Percentiles rank a stretch among this genome's conserved stretches.
phyloP scores from a whole-genome alignment of 2,797 vertebrate genomes.

The Alosa sapidissima region DNA sequence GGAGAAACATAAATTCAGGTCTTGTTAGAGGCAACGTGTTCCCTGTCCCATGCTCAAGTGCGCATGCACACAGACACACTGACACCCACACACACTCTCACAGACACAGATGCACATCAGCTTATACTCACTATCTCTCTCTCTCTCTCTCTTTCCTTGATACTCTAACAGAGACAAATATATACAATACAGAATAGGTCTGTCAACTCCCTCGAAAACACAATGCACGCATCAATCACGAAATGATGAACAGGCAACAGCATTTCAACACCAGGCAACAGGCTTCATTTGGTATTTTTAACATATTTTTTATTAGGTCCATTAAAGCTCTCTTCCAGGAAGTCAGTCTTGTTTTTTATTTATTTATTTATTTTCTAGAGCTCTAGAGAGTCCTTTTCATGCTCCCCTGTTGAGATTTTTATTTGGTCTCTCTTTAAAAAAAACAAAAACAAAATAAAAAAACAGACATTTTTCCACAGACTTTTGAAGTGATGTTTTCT shows the following conservation, averaged over 20 bases:
- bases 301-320: not conserved
- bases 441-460: too few species aligned
- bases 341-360: not conserved
- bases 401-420: not conserved
- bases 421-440: not conserved
- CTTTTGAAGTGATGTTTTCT: constrained; percentile 58
- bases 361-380: not conserved
- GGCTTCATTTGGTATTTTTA: not conserved
- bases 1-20: constrained; percentile 1
- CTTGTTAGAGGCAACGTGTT: not conserved
- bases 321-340: not conserved
- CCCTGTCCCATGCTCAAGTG: constrained; percentile 16
- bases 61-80: not conserved
- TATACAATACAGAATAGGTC: not conserved
- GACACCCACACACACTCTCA: not conserved
- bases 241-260: not conserved
- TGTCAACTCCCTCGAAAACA: not conserved
- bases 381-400: not conserved
- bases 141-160: not conserved
- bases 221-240: not conserved
- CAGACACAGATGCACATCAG: not conserved
- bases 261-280: not conserved
- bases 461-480: not conserved
- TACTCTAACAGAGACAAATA: not conserved
- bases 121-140: not conserved